A percentile compares a stretch with the other conserved stretches of the same genome.
Conservation (phyloP, 1,140 invertebrate species). For the Dendrolimus punctatus region DNA sequence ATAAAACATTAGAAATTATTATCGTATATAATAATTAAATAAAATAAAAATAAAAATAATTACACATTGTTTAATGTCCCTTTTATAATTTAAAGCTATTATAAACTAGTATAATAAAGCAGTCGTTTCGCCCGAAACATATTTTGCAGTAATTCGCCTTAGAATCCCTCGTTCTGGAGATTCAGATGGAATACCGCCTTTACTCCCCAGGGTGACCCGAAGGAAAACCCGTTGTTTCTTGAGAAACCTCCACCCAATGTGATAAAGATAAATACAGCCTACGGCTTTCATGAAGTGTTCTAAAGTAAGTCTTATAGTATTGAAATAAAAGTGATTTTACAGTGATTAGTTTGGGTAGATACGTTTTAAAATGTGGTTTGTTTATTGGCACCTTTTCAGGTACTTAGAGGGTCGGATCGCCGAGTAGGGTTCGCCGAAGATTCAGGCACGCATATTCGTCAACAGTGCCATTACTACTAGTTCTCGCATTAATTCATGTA, state of each 20-base stretch:
- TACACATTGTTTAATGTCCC: too few relatives aligned
- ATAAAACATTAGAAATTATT: too few relatives aligned
- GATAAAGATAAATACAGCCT: background rate
- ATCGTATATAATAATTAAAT: too few relatives aligned
- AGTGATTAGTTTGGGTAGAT: conserved; percentile 6
- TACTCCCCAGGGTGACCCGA: conserved; percentile 48
- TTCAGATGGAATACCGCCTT: conserved; percentile 45
- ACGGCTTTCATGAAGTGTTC: background rate
- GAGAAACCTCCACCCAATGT: conserved; percentile 23
- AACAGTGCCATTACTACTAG: conserved; percentile 24
- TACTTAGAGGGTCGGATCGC: conserved; percentile 45
- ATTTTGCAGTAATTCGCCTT: conserved; percentile 50
- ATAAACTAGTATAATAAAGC: conserved; percentile 2
- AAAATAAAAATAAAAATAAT: too few relatives aligned
- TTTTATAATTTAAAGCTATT: background rate
- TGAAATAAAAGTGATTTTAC: conserved; percentile 12
- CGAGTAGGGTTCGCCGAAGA: conserved; percentile 33
- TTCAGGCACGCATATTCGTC: conserved; percentile 32
- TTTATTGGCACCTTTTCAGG: conserved; percentile 58
- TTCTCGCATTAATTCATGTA: conserved; percentile 4
- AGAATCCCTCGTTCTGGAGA: conserved; percentile 48
- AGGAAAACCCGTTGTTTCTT: conserved; percentile 57
- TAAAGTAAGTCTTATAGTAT: conserved; percentile 3
- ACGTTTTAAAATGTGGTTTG: conserved; percentile 18
- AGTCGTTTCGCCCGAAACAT: conserved; percentile 27